Conservation (phyloP, 2,113 vertebrate species). For the Smithornis capensis region DNA sequence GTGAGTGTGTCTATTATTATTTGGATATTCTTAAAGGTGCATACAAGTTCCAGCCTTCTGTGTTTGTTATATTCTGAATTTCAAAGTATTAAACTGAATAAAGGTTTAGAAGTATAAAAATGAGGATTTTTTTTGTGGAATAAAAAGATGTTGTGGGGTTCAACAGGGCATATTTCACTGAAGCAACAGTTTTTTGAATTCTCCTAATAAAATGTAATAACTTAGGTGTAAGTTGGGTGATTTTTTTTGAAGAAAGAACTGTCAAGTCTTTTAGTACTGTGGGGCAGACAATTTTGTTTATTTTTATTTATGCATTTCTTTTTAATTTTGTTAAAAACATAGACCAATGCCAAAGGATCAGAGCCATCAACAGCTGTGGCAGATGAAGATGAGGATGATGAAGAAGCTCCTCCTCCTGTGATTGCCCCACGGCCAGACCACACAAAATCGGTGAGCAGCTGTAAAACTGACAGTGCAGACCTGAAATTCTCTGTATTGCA, state of each 20-base stretch:
- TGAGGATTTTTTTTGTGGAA: not conserved
- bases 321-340: not conserved
- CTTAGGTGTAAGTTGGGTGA: not conserved
- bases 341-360: slow-evolving; percentile 88
- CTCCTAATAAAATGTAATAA: not conserved
- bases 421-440: slow-evolving; percentile 93
- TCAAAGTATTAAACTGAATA: not conserved
- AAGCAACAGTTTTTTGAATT: not conserved
- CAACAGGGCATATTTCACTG: not conserved
- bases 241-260: not conserved
- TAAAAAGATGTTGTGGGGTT: not conserved
- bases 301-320: not conserved
- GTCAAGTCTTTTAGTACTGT: not conserved
- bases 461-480: not conserved
- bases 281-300: not conserved
- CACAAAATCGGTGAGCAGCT: slow-evolving; percentile 90
- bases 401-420: slow-evolving; percentile 87
- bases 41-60: not conserved
- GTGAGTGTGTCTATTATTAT: slow-evolving; percentile 77
- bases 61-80: not conserved
- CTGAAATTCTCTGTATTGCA: not conserved
- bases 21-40: not conserved
- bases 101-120: not conserved
- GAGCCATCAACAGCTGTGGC: slow-evolving; percentile 82
- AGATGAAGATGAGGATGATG: slow-evolving; percentile 92